Base-by-base conservation (phyloP, 2,888 invertebrate species). In the Celastrina argiolus region DNA sequence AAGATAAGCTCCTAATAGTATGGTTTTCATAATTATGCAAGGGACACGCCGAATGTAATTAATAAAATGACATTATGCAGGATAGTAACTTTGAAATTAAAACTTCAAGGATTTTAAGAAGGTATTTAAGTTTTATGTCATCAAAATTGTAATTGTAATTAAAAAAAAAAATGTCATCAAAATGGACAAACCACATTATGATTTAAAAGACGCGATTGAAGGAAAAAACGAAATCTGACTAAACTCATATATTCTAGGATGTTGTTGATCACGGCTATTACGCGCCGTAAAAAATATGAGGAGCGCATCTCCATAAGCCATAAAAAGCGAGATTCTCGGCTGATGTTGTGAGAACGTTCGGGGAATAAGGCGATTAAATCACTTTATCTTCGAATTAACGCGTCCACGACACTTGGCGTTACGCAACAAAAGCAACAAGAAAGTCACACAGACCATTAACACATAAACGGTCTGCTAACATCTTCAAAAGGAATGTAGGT, bases 241-340 rank as follows among this genome's bases (percentile, higher is more conserved):
- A 51, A 10, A 18, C 34, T 56, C 22, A 16, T 16, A 16, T 26
- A 36, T 65, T 36, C 56, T 51, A 16, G 16, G 58, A 65, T 65
- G 12, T 36, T 39, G 56, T 16, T 56, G 36, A 14, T n/a, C 26
- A 56, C 36, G 22, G 14, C 39, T n/a, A 56, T 56, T 58, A 65
- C 16, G 56, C 16, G 16, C 56, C 36, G 39, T 65, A 56, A 65
- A 65, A 56, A 56, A 65, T 41, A 68, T 68, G 67, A 65, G 64
- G 67, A 72, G 72, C 72, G 71, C 70, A 73, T 73, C 73, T 70
- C 69, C 69, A 56, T 56, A 63, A 61, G 16, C 58, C 36, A 70
- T 67, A 72, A 74, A 72, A 72, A 69, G 65, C 8, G 28, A 63
- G 58, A 69, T 58, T 66, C 70, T 68, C 58, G 69, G 28, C 58